These are phyloP conservation scores for Plumapathes pennacea DNA, from an alignment of 92 coral and sea anemone genomes.

Conservation along the genomic window DNA sequence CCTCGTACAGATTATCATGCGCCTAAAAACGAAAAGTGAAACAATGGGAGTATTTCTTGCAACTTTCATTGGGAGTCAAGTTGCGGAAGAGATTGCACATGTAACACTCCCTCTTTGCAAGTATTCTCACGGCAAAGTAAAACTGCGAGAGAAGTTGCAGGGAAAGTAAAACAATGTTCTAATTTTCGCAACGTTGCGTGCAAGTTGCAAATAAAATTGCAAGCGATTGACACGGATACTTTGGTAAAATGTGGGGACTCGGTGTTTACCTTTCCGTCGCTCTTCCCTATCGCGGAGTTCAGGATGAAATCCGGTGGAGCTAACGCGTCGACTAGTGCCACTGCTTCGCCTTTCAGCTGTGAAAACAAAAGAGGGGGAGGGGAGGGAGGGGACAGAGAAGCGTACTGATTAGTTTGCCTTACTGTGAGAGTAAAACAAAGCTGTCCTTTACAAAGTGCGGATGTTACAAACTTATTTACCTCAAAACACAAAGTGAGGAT, in stretches of 20 bases:
- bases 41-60: too few species aligned
- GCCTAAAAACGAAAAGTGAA: constrained; percentile 66
- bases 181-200: neutral
- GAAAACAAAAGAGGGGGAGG: neutral
- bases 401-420: too few species aligned
- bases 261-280: constrained; percentile 94
- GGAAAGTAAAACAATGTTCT: neutral
- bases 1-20: constrained; percentile 83
- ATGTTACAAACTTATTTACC: constrained; percentile 33
- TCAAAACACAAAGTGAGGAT: constrained; percentile 77
- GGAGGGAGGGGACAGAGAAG: too few species aligned
- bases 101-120: too few species aligned
- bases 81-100: too few species aligned
- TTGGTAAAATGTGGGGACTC: too few species aligned
- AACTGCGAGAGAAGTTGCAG: too few species aligned
- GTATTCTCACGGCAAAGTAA: too few species aligned
- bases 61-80: too few species aligned
- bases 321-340: constrained; percentile 81
- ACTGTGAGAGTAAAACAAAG: neutral
- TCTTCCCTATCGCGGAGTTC: constrained; percentile 91
- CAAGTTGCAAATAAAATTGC: neutral
- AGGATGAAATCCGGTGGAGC: constrained; percentile 97
- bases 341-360: constrained; percentile 89
- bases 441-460: neutral
- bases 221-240: too few species aligned